Conservation (phyloP, 1,140 invertebrate species). For the Brachionus paranguensis region DNA sequence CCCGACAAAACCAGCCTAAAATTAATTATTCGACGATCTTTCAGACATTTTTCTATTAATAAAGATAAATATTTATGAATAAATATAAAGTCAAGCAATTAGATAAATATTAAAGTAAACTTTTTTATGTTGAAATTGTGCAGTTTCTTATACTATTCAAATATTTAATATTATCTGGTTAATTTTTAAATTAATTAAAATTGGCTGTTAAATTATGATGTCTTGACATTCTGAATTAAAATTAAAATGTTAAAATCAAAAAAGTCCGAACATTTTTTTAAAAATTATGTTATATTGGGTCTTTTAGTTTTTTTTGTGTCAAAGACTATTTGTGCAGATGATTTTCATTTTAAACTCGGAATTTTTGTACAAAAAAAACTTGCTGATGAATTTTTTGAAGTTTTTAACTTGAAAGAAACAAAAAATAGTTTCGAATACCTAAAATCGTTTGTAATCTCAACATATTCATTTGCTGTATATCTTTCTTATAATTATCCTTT, state of each 20-base stretch:
- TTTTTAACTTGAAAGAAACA: neutral
- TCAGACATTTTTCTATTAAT: no score
- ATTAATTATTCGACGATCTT: no score
- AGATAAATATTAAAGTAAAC: neutral
- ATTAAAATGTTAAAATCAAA: neutral
- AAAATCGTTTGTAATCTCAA: slow-evolving; percentile 32
- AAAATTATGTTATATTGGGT: neutral
- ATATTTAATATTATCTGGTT: neutral
- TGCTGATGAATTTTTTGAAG: neutral
- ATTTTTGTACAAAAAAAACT: neutral
- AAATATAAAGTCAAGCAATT: neutral
- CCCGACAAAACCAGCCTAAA: no score
- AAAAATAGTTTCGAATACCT: neutral
- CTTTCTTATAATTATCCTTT: neutral
- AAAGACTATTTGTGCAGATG: neutral
- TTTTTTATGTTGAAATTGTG: neutral
- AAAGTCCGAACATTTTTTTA: neutral
- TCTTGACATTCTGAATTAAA: neutral
- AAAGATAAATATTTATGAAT: neutral
- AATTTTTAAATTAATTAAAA: neutral
- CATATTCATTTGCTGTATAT: slow-evolving; percentile 27
- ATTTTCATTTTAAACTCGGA: neutral
- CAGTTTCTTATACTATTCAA: neutral
- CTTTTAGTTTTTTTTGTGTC: neutral
- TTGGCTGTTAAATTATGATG: neutral